Evolutionary conservation across 2,888 invertebrate genomes (phyloP), one percentile per base, ranked within the genome.

Genomic region (Eristalis arbustorum): DNA sequence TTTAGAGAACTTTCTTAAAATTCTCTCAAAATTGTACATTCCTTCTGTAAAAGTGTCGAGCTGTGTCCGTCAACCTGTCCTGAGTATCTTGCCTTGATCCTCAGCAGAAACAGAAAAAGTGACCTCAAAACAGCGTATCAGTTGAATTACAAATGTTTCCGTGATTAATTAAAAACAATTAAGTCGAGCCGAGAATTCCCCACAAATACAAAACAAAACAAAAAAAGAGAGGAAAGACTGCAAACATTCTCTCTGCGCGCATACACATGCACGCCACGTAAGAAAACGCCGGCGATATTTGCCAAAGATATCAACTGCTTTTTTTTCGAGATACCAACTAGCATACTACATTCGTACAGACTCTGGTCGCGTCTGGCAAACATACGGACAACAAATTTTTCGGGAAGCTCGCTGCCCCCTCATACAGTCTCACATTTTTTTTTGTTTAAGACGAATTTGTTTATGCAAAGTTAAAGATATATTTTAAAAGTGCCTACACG

Each of bases 211-310:
- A 75, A 75, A 67, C 31, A 75, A 75, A 14, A 59, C 59, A 59
- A 28, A 22, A 59, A 67, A 75, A 25, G 25, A 25, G 25, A 25
- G 3, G n/a, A 28, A 22, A 59, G 61, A 75, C 49, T 49, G 49
- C 59, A 59, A 59, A 28, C 34, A 57, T n/a, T 18, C 18, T 49
- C 25, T n/a, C 42, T 68, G 61, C 61, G 31, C 75, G 11, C 31
- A 31, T 49, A 28, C 23, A 61, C 62, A 61, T 25, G 62, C 34
- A 76, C 40, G 59, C 10, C 31, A 66, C 42, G 28, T 42, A 75
- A 73, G 25, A n/a, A 31, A 75, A 67, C n/a, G 61, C 75, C 76
- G 76, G 76, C 49, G 62, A 76, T 76, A 76, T 76, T 76, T 62
- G 62, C 59, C 71, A 62, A 68, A n/a, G 64, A 74, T 74, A 37